These are phyloP conservation scores for Conistra vaccinii DNA, from an alignment of 2,888 invertebrate genomes.

Conservation along the genomic window DNA sequence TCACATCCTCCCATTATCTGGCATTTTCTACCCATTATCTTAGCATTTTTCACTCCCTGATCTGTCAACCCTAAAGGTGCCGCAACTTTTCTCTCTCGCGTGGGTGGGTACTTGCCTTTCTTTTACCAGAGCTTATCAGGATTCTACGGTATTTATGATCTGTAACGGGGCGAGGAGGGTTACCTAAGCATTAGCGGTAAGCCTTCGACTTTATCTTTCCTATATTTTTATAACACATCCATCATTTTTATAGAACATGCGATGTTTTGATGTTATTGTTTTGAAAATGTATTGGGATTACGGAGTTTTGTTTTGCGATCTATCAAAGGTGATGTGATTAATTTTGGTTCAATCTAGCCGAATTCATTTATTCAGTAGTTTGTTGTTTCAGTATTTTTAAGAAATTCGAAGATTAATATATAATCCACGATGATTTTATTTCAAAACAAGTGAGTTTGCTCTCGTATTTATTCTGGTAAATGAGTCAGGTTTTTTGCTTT, in stretches of 20 bases:
- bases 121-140: slow-evolving; percentile 82
- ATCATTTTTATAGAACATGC: slow-evolving; percentile 69
- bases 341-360: not conserved
- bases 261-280: slow-evolving; percentile 66
- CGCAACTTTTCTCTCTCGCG: slow-evolving; percentile 64
- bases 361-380: slow-evolving; percentile 17
- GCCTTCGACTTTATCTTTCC: slow-evolving; percentile 79
- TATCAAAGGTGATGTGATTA: slow-evolving; percentile 60
- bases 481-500: not conserved
- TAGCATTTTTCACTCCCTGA: slow-evolving; percentile 58
- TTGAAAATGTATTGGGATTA: slow-evolving; percentile 60
- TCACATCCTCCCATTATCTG: slow-evolving; percentile 13
- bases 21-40: slow-evolving; percentile 49
- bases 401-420: not conserved
- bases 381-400: not conserved
- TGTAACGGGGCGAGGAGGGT: slow-evolving; percentile 76
- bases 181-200: slow-evolving; percentile 78
- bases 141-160: slow-evolving; percentile 82
- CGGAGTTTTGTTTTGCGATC: slow-evolving; percentile 50
- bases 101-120: slow-evolving; percentile 69
- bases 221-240: slow-evolving; percentile 77
- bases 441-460: not conserved
- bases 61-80: slow-evolving; percentile 63
- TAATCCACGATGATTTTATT: not conserved
- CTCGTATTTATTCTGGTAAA: not conserved